These are phyloP conservation scores for Penaeus vannamei DNA, from an alignment of 1,140 invertebrate genomes.

Conservation along the genomic window DNA sequence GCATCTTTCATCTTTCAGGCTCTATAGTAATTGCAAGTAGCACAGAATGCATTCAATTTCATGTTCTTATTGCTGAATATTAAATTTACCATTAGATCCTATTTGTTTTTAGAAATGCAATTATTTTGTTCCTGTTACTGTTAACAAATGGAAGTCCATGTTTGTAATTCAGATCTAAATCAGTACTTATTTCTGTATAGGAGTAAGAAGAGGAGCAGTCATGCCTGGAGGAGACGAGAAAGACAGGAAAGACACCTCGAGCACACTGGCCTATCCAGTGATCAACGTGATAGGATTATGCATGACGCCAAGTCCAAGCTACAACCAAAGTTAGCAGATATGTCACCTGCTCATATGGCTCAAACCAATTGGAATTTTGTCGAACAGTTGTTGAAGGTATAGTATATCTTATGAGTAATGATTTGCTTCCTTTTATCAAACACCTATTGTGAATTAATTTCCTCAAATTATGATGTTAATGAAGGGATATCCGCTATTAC, in stretches of 20 bases:
- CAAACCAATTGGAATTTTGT: constrained; percentile 99
- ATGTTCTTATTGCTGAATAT: too few relatives aligned
- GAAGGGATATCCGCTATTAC: too few relatives aligned
- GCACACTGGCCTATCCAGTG: constrained; percentile 70
- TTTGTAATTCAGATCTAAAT: too few relatives aligned
- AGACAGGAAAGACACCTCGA: constrained; percentile 71
- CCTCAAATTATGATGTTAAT: too few relatives aligned
- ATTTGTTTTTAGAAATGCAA: too few relatives aligned
- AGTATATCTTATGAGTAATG: neutral
- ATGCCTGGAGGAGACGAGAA: constrained; percentile 71
- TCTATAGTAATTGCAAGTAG: too few relatives aligned
- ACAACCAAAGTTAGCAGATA: constrained; percentile 66
- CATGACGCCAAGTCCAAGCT: constrained; percentile 62
- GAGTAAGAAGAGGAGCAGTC: constrained; percentile 66
- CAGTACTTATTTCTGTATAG: constrained; percentile 59
- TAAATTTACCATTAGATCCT: too few relatives aligned
- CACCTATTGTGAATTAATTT: neutral
- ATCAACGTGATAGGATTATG: constrained; percentile 65
- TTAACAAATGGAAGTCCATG: too few relatives aligned
- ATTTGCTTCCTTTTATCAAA: neutral
- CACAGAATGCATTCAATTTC: too few relatives aligned
- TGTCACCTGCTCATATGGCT: constrained; percentile 85
- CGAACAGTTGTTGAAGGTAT: constrained; percentile 93
- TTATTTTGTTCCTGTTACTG: too few relatives aligned
- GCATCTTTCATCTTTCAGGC: neutral